Evolutionary conservation across 2,888 invertebrate species (phyloP).

Genomic region (Platycnemis pennipes): DNA sequence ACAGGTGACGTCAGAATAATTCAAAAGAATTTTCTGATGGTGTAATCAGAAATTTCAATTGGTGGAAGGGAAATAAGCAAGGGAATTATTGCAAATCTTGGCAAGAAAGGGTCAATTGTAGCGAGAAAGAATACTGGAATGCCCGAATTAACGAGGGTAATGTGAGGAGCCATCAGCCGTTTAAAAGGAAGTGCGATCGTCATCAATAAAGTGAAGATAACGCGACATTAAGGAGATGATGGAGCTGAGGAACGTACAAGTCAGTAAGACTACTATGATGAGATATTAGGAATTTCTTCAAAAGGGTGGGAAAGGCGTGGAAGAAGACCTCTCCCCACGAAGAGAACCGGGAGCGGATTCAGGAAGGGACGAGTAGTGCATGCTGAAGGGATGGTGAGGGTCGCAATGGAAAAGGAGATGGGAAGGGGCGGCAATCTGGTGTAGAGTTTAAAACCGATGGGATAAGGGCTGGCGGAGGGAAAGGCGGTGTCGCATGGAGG

Average conservation of each 20-base stretch:
- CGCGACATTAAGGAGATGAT: too few relatives aligned
- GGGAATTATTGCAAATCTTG: too few relatives aligned
- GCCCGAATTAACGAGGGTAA: too few relatives aligned
- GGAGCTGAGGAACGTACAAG: not conserved
- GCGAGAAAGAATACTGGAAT: too few relatives aligned
- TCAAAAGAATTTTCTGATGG: too few relatives aligned
- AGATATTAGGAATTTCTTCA: conserved; percentile 23
- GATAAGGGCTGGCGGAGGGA: not conserved
- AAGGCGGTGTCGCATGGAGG: not conserved
- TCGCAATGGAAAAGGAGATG: conserved; percentile 2
- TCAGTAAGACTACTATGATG: not conserved
- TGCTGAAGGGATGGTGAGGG: not conserved
- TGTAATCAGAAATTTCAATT: too few relatives aligned
- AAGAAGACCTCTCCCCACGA: not conserved
- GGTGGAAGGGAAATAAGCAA: too few relatives aligned
- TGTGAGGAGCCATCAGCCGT: too few relatives aligned
- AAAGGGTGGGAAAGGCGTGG: not conserved
- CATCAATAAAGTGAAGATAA: conserved; percentile 60
- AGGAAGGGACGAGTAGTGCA: not conserved
- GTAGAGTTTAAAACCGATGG: not conserved
- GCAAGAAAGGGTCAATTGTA: too few relatives aligned
- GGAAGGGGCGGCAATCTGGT: conserved; percentile 35
- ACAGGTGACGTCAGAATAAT: too few relatives aligned
- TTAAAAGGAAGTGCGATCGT: too few relatives aligned
- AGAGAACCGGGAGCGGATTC: not conserved